Percentiles rank a stretch among this genome's conserved stretches.
phyloP scores from a whole-genome alignment of 2,113 vertebrate genomes.

The Hemiscyllium ocellatum region DNA sequence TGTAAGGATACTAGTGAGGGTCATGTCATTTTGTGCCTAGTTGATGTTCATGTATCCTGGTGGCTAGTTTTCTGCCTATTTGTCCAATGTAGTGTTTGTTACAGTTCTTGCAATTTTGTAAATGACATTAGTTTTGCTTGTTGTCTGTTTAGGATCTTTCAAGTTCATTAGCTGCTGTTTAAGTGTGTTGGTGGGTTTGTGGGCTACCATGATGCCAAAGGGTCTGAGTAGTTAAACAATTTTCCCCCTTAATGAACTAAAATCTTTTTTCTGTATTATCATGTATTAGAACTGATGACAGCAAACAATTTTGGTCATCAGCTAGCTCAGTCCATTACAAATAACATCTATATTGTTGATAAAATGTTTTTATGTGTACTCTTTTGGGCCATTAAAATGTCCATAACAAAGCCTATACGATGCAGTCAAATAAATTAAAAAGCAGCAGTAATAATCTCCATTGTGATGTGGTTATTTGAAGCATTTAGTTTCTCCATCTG shows the following conservation, averaged over 20 bases:
- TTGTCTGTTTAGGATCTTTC: too few species aligned
- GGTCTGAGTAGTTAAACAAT: not conserved
- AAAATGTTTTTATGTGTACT: not conserved
- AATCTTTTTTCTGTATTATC: not conserved
- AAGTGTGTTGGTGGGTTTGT: too few species aligned
- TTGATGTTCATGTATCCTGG: too few species aligned
- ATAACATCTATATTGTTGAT: not conserved
- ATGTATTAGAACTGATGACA: not conserved
- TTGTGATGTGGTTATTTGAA: not conserved
- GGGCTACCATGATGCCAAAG: too few species aligned
- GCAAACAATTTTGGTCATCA: not conserved
- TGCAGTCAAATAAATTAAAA: not conserved
- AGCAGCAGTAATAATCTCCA: not conserved
- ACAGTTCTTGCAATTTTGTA: too few species aligned
- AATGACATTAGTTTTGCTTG: too few species aligned
- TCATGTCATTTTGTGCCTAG: too few species aligned
- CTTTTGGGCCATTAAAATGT: not conserved
- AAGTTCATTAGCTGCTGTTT: too few species aligned
- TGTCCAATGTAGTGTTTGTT: too few species aligned
- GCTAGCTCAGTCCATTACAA: not conserved
- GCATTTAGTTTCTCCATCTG: not conserved
- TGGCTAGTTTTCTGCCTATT: too few species aligned
- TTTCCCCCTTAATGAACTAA: too few species aligned
- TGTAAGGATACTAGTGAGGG: too few species aligned
- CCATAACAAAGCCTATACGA: not conserved